These are phyloP conservation scores for Thalpophila matura DNA, from an alignment of 2,888 invertebrate genomes.

Conservation along the genomic window DNA sequence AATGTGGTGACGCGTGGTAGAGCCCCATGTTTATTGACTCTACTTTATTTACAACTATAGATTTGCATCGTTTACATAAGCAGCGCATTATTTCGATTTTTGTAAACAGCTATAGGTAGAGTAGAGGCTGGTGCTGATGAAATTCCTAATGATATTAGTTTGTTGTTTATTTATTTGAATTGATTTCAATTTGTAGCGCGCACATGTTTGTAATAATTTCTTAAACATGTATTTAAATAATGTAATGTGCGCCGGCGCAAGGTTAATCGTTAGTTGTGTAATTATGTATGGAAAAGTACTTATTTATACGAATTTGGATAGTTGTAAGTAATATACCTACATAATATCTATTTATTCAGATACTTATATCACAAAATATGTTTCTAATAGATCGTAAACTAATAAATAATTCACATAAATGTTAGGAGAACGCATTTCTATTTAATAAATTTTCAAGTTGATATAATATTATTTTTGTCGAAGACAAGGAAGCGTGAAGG, in stretches of 20 bases:
- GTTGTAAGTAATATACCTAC: conserved; percentile 7
- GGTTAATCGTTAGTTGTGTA: conserved; percentile 17
- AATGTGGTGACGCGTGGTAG: conserved; percentile 31
- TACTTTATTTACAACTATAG: conserved; percentile 44
- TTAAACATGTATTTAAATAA: not conserved
- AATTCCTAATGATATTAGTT: conserved; percentile 15
- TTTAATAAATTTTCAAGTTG: no score
- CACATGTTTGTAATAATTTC: conserved; percentile 15
- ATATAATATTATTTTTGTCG: no score
- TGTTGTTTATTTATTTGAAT: conserved; percentile 28
- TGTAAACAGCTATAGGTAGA: conserved; percentile 36
- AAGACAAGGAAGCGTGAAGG: no score
- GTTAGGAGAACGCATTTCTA: no score
- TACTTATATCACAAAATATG: no score
- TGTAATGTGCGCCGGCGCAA: conserved; percentile 15
- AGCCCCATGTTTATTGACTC: conserved; percentile 27
- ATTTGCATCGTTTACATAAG: conserved; percentile 50
- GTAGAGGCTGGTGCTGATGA: conserved; percentile 1
- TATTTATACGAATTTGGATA: conserved; percentile 15
- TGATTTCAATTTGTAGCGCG: conserved; percentile 16
- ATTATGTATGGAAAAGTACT: conserved; percentile 5
- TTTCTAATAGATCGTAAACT: no score
- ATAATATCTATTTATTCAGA: no score
- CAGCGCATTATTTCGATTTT: conserved; percentile 40
- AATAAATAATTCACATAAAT: no score